These are phyloP conservation scores for Halcyon leucocephala DNA, from an alignment of 2,797 vertebrate genomes.

Conservation along the genomic window DNA sequence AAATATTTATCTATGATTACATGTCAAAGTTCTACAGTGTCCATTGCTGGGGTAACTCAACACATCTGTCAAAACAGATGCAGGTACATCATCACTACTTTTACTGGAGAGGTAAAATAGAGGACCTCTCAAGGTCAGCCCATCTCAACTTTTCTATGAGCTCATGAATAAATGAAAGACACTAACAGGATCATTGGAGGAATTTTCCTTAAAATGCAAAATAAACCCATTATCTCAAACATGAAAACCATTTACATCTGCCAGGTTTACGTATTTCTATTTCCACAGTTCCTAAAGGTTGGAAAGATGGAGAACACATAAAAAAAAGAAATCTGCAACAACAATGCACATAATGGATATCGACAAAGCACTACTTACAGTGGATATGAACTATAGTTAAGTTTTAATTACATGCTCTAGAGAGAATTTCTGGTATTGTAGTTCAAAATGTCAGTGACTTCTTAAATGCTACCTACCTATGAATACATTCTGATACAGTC, in stretches of 20 bases:
- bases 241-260: neutral
- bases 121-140: neutral
- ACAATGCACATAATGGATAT: slow-evolving; percentile 10
- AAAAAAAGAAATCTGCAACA: neutral
- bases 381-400: slow-evolving; percentile 56
- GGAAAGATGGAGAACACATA: fast-evolving
- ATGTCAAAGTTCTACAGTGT: too few relatives aligned
- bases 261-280: too few relatives aligned
- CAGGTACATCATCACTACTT: neutral
- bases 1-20: neutral
- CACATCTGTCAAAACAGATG: neutral
- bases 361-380: slow-evolving; percentile 35
- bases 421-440: slow-evolving; percentile 69
- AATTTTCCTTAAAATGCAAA: neutral
- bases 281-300: neutral
- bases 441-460: slow-evolving; percentile 66
- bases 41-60: neutral
- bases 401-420: slow-evolving; percentile 68
- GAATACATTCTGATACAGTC: slow-evolving; percentile 35
- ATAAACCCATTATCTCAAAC: neutral
- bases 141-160: neutral
- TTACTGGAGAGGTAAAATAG: neutral
- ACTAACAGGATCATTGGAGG: neutral
- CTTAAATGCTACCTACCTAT: slow-evolving; percentile 57
- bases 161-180: neutral